Evolutionary conservation across 2,888 invertebrate genomes (phyloP).

Genomic region (Dioctria rufipes): DNA sequence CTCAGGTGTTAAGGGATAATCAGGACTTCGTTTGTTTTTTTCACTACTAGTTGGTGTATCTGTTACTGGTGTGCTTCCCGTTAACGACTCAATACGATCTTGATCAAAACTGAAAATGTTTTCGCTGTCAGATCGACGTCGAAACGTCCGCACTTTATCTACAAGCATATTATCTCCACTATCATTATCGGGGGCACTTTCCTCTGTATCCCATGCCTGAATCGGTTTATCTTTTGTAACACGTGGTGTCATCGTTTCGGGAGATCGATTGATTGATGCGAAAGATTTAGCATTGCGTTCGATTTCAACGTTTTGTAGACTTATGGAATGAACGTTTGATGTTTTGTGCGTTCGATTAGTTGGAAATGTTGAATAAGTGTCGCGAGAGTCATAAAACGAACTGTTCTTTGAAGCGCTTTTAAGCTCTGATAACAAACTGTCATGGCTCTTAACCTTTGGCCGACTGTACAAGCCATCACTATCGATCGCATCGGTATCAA

Average conservation of each 20-base stretch:
- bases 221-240: constrained; percentile 67
- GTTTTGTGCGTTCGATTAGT: constrained; percentile 75
- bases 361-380: constrained; percentile 77
- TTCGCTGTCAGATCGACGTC: constrained; percentile 79
- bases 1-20: constrained; percentile 73
- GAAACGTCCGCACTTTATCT: constrained; percentile 71
- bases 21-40: constrained; percentile 74
- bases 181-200: constrained; percentile 19
- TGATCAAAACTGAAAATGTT: constrained; percentile 84
- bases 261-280: constrained; percentile 65
- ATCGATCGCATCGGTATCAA: constrained; percentile 61
- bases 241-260: constrained; percentile 65
- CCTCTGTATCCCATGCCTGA: constrained; percentile 63
- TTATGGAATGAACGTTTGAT: constrained; percentile 78
- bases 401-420: constrained; percentile 68
- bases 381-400: constrained; percentile 75
- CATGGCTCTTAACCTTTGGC: constrained; percentile 75
- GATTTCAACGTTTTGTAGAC: constrained; percentile 80
- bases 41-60: constrained; percentile 71
- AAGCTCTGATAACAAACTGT: constrained; percentile 75
- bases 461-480: constrained; percentile 63
- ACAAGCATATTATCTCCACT: constrained; percentile 67
- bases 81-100: constrained; percentile 81
- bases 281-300: constrained; percentile 74
- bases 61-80: constrained; percentile 72